These are phyloP conservation scores for Nematolebias whitei DNA, from an alignment of 2,113 vertebrate genomes.

Conservation along the genomic window DNA sequence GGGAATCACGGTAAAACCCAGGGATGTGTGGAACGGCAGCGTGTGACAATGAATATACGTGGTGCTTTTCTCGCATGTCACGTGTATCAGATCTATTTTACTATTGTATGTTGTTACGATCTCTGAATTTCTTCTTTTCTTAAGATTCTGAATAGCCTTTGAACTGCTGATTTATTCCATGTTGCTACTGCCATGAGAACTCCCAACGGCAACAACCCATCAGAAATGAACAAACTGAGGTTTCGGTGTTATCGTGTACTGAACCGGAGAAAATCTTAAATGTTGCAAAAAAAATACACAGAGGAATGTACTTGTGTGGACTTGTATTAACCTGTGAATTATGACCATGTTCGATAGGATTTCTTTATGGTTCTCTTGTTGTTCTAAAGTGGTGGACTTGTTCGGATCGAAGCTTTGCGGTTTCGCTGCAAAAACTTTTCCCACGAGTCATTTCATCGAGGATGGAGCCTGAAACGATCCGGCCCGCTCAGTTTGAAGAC, in stretches of 20 bases:
- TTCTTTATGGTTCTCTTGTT: constrained; percentile 52
- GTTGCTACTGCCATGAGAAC: constrained; percentile 63
- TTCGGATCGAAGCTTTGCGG: constrained; percentile 37
- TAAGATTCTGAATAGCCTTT: constrained; percentile 45
- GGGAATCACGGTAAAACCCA: not conserved
- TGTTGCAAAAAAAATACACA: constrained; percentile 60
- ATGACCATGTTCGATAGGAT: constrained; percentile 29
- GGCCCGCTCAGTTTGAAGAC: constrained; percentile 1
- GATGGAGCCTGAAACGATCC: not conserved
- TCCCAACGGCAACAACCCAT: constrained; percentile 45
- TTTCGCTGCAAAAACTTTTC: constrained; percentile 18
- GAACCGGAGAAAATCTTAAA: constrained; percentile 57
- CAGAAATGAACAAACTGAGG: constrained; percentile 51
- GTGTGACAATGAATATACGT: constrained; percentile 42
- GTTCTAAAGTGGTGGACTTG: constrained; percentile 68
- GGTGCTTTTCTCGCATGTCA: constrained; percentile 62
- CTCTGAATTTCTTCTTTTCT: constrained; percentile 15
- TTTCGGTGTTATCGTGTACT: constrained; percentile 41
- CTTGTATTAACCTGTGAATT: constrained; percentile 68
- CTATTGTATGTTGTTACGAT: constrained; percentile 26
- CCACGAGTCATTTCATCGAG: constrained; percentile 39
- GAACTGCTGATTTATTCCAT: constrained; percentile 53
- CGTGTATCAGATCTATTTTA: constrained; percentile 47
- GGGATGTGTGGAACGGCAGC: not conserved
- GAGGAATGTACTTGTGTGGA: constrained; percentile 77